phyloP scores from a whole-genome alignment of 2,888 invertebrate genomes.

The Tenthredo distinguenda region DNA sequence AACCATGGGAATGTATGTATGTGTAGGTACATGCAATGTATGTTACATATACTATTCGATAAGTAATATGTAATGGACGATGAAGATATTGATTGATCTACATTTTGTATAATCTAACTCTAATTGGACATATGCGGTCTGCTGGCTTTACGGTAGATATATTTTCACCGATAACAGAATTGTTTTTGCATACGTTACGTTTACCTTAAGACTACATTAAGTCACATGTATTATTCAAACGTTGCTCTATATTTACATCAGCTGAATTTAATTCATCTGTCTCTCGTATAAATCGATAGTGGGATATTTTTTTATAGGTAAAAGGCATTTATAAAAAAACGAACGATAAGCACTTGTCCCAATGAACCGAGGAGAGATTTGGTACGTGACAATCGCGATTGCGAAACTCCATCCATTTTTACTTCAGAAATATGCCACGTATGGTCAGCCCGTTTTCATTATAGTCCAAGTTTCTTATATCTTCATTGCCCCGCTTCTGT shows the following conservation, averaged over 20 bases:
- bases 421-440: neutral
- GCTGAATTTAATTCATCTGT: neutral
- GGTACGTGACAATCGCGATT: neutral
- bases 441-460: neutral
- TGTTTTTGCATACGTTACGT: slow-evolving; percentile 14
- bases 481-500: neutral
- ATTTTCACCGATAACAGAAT: neutral
- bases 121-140: neutral
- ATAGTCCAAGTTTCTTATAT: neutral
- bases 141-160: neutral
- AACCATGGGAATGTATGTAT: neutral
- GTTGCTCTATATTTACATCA: slow-evolving; percentile 9
- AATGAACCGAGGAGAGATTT: neutral
- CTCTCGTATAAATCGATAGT: neutral
- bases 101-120: neutral
- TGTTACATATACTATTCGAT: neutral
- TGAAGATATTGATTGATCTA: slow-evolving; percentile 25
- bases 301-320: neutral
- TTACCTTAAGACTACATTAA: slow-evolving; percentile 1
- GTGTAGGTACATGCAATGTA: neutral
- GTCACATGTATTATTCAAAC: slow-evolving; percentile 21
- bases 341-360: neutral
- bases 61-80: neutral
- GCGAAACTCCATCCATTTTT: neutral
- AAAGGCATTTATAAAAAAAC: neutral